Percentiles rank a stretch among this genome's conserved stretches.
Evolutionary conservation across 2,888 invertebrate species (phyloP).

Genomic region (Stratiomys singularior): DNA sequence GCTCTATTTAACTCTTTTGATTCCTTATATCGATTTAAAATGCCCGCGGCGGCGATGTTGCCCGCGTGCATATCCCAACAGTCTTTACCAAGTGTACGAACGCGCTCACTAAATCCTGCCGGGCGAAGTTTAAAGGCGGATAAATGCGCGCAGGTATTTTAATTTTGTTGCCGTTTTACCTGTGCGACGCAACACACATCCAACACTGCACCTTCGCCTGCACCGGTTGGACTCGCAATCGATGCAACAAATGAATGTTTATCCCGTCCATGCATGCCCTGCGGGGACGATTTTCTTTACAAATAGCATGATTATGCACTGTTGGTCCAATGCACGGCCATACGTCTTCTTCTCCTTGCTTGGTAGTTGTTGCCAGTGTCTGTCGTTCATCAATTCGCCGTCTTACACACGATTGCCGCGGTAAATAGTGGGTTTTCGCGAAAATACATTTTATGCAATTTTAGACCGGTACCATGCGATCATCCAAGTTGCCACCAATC

Average conservation of each 20-base stretch:
- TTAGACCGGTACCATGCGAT: slow-evolving; percentile 5
- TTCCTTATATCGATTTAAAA: slow-evolving; percentile 40
- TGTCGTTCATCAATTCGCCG: slow-evolving; percentile 26
- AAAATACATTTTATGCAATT: slow-evolving; percentile 39
- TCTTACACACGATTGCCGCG: slow-evolving; percentile 25
- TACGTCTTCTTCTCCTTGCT: slow-evolving; percentile 1
- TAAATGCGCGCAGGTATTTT: slow-evolving; percentile 40
- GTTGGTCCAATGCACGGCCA: background rate
- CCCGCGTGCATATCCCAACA: slow-evolving; percentile 30
- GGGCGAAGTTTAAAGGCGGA: slow-evolving; percentile 27
- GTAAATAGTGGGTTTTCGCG: slow-evolving; percentile 21
- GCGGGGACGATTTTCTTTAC: slow-evolving; percentile 43
- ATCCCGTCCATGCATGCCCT: slow-evolving; percentile 25
- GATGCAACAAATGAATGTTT: slow-evolving; percentile 21
- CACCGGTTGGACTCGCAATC: background rate
- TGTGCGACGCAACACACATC: background rate
- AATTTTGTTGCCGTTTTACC: slow-evolving; percentile 32
- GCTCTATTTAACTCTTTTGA: slow-evolving; percentile 43
- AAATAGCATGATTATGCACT: slow-evolving; percentile 46
- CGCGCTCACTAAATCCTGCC: slow-evolving; percentile 4
- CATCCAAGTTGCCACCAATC: slow-evolving; percentile 41
- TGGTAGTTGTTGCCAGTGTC: background rate
- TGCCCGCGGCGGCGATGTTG: slow-evolving; percentile 35
- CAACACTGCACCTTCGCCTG: background rate
- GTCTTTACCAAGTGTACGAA: background rate